Percentiles rank a stretch among this genome's conserved stretches.
phyloP scores from a whole-genome alignment of 2,797 vertebrate species.

The Tragelaphus oryx region DNA sequence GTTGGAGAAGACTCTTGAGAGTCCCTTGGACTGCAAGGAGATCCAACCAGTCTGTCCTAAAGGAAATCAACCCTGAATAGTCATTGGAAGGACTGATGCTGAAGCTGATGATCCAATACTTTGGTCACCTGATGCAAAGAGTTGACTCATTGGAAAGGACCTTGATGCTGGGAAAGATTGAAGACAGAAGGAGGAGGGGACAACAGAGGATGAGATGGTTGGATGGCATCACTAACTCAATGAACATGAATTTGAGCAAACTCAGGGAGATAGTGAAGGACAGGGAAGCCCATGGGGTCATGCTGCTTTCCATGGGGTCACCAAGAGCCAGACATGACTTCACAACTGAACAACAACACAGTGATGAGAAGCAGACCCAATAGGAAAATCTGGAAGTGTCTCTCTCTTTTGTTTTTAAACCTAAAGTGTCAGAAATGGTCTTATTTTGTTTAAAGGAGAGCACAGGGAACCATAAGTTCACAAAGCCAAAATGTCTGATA shows the following conservation, averaged over 20 bases:
- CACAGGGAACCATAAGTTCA: background rate
- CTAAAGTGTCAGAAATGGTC: background rate
- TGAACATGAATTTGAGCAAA: background rate
- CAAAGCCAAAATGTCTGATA: background rate
- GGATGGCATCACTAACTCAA: background rate
- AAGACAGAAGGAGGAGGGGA: background rate
- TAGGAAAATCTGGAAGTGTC: background rate
- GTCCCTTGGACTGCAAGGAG: background rate
- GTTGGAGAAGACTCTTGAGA: background rate
- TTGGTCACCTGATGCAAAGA: background rate
- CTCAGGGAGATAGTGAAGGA: background rate
- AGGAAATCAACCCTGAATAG: background rate
- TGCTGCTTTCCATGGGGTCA: background rate
- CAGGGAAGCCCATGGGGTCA: background rate
- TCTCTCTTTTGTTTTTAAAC: background rate
- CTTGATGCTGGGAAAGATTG: background rate
- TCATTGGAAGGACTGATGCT: background rate
- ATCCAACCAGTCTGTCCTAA: background rate
- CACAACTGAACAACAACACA: background rate
- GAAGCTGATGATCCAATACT: background rate
- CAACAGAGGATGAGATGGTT: background rate
- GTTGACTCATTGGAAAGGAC: background rate
- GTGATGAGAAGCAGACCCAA: background rate
- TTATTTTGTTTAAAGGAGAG: background rate
- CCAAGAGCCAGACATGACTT: background rate